These are phyloP conservation scores for Drosophila kokeensis DNA, from an alignment of 2,888 invertebrate genomes.

Conservation along the genomic window DNA sequence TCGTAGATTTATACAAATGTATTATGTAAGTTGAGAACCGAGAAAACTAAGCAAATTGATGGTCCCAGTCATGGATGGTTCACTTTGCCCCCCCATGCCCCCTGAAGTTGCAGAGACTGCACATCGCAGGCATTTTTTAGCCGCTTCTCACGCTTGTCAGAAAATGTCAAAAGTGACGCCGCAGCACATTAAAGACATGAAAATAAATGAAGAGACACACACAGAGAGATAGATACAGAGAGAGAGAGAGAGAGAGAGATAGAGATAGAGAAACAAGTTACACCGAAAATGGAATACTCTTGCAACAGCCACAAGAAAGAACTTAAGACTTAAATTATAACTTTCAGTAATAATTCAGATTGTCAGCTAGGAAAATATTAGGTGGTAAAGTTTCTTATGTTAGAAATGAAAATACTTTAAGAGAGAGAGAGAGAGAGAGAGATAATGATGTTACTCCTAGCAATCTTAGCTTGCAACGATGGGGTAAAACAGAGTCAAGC, in stretches of 20 bases:
- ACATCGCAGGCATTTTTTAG: constrained; percentile 26
- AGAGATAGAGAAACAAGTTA: background rate
- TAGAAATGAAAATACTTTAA: too few relatives aligned
- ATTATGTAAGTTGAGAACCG: constrained; percentile 62
- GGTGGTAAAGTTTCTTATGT: too few relatives aligned
- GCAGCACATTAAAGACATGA: constrained; percentile 50
- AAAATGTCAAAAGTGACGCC: constrained; percentile 78
- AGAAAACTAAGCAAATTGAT: constrained; percentile 63
- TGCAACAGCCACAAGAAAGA: background rate
- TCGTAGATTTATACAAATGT: constrained; percentile 7
- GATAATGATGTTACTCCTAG: too few relatives aligned
- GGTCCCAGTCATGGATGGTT: constrained; percentile 58
- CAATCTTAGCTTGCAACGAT: too few relatives aligned
- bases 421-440: too few relatives aligned
- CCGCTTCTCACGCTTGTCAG: constrained; percentile 79
- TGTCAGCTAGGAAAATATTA: background rate
- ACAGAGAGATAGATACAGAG: background rate
- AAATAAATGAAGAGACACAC: constrained; percentile 21
- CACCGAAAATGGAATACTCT: background rate
- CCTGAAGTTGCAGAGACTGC: background rate
- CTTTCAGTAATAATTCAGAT: background rate
- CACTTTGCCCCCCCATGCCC: background rate
- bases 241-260: background rate
- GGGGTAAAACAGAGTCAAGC: too few relatives aligned
- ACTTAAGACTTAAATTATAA: background rate